A percentile compares a stretch with the other conserved stretches of the same genome.
Conservation (phyloP, 1,140 invertebrate species). For the Pseudomyrmex cubaensis region DNA sequence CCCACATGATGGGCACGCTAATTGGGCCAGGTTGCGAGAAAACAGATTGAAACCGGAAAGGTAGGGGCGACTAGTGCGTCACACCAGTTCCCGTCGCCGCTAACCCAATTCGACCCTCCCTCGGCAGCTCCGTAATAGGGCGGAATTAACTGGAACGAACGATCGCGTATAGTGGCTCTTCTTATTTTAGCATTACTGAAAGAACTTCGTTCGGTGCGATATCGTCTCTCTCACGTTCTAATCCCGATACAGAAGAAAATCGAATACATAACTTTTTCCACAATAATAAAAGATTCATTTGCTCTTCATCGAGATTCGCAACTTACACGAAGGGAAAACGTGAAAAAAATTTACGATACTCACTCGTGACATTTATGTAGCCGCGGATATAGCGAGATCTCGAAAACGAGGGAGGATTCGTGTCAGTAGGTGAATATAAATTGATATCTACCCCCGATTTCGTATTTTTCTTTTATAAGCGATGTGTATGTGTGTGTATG, state of each 20-base stretch:
- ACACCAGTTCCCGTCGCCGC: slow-evolving; percentile 43
- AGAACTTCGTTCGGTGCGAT: neutral
- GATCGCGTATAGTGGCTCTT: slow-evolving; percentile 9
- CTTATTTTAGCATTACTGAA: slow-evolving; percentile 33
- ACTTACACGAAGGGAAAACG: neutral
- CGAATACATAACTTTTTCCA: slow-evolving; percentile 2
- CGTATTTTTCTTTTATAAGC: neutral
- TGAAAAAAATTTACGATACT: slow-evolving; percentile 22
- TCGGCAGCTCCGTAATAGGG: slow-evolving; percentile 57
- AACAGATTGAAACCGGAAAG: slow-evolving; percentile 63
- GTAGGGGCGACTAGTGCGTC: slow-evolving; percentile 57
- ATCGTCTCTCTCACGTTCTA: neutral
- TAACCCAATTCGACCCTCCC: slow-evolving; percentile 66
- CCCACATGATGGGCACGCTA: slow-evolving; percentile 53
- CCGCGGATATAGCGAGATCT: slow-evolving; percentile 23
- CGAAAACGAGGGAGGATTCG: slow-evolving; percentile 21
- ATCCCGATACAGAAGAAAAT: neutral
- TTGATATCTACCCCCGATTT: slow-evolving; percentile 9
- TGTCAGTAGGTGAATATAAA: slow-evolving; percentile 56
- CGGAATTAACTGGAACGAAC: slow-evolving; percentile 60
- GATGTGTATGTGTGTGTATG: neutral
- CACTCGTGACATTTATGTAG: slow-evolving; percentile 40
- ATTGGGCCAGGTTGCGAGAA: slow-evolving; percentile 60
- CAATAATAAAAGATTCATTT: slow-evolving; percentile 49
- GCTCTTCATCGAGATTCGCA: slow-evolving; percentile 10